Evolutionary conservation across 2,797 vertebrate genomes (phyloP).

Genomic region (Sternotherus odoratus): DNA sequence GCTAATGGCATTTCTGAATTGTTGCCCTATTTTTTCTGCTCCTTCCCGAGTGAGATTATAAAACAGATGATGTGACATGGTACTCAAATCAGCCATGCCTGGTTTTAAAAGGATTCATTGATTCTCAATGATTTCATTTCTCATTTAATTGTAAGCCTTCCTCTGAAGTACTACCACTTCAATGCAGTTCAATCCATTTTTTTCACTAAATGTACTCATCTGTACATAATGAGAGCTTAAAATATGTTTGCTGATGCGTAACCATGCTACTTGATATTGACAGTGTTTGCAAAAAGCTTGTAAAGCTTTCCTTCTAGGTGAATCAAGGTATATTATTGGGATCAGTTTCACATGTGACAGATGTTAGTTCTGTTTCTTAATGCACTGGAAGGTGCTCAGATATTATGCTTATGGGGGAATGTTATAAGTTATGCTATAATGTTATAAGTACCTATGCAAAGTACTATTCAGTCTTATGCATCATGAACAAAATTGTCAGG

Average conservation of each 20-base stretch:
- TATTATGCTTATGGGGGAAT: neutral
- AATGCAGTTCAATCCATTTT: neutral
- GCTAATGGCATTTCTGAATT: slow-evolving; percentile 68
- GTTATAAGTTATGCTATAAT: neutral
- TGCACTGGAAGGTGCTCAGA: neutral
- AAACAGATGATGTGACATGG: slow-evolving; percentile 33
- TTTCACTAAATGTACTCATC: slow-evolving; percentile 2
- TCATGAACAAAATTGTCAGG: slow-evolving; percentile 8
- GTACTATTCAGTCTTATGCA: slow-evolving; percentile 8
- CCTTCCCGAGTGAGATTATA: neutral
- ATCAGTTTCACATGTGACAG: neutral
- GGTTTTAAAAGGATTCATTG: slow-evolving; percentile 39
- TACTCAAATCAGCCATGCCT: slow-evolving; percentile 21
- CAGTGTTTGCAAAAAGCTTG: neutral
- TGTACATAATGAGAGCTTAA: neutral
- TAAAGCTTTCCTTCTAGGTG: neutral
- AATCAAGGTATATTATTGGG: neutral
- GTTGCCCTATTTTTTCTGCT: slow-evolving; percentile 40
- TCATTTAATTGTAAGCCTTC: slow-evolving; percentile 51
- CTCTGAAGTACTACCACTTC: slow-evolving; percentile 48
- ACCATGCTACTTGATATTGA: neutral
- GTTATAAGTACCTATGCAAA: too few relatives aligned
- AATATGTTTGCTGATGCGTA: neutral
- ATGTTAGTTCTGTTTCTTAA: neutral
- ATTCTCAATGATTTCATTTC: slow-evolving; percentile 64